Base-by-base conservation (phyloP, 2,797 vertebrate species). In the Chromis chromis region DNA sequence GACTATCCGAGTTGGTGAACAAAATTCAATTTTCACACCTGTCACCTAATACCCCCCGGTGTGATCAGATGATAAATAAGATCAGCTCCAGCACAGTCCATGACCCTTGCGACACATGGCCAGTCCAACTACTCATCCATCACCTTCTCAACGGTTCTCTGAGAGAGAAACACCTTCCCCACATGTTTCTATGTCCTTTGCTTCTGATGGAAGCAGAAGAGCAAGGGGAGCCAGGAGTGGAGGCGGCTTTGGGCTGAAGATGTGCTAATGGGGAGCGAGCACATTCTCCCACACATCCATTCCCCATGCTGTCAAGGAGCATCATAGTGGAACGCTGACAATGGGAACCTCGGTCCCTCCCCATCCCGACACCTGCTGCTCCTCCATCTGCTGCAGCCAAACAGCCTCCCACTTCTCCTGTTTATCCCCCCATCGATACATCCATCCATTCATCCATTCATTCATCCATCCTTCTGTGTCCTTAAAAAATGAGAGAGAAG, bases 291-390 rank as follows among this genome's bases (percentile, higher is more conserved):
- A 95, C 94, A 94, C 94, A 94, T 95, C 92, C 95, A 95, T 95
- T 96, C 95, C 94, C 96, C 76, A 88, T 74, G 92, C 96, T 97
- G 96, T 97, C 97, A 97, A 90, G 85, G 93, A 94, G 92, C 93
- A 96, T 97, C 95, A 94, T 85, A 89, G 92, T 91, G 82, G 93
- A 95, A 94, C 83, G 79, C 83, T 94, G 94, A 94, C 94, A 94
- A 97, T 94, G 93, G 94, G 93, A 96, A 94, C 92, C 92, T 76
- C 82, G 82, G 94, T 95, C 95, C 94, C 96, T 94, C 87, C 83
- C 91, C 94, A 87, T 89, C 79, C 70, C 68, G 86, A 94, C 95
- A 97, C 96, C 96, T 97, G 96, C 96, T 98, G 97, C 95, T 96
- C 94, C 93, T 94, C 96, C 96, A 98, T 98, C 97, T 98, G 96